Evolutionary conservation across 2,113 vertebrate species (phyloP).

Genomic region (Arizona elegans): DNA sequence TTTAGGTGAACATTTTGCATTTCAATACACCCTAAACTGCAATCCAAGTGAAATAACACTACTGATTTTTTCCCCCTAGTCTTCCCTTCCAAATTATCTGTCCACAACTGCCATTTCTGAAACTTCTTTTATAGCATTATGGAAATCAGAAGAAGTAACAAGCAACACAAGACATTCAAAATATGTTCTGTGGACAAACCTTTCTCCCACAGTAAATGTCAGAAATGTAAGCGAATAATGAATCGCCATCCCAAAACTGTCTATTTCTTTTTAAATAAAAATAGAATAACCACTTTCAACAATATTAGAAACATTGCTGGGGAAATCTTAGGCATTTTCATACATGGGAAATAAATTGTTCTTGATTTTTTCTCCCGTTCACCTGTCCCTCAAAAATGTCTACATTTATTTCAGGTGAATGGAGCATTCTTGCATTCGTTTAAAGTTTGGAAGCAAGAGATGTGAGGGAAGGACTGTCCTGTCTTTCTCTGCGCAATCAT

Average conservation of each 20-base stretch:
- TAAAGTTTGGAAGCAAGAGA: not conserved
- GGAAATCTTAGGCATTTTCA: not conserved
- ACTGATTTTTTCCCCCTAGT: not conserved
- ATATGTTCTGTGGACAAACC: not conserved
- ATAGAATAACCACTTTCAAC: not conserved
- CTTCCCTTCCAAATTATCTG: not conserved
- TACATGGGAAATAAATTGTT: not conserved
- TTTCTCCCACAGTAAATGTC: not conserved
- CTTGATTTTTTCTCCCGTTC: not conserved
- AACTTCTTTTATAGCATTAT: not conserved
- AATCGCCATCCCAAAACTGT: not conserved
- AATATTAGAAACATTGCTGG: not conserved
- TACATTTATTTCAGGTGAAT: not conserved
- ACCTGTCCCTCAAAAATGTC: not conserved
- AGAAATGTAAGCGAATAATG: conserved; percentile 65
- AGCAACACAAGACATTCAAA: not conserved
- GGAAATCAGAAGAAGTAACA: not conserved
- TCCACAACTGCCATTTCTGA: conserved; percentile 14
- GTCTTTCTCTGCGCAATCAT: not conserved
- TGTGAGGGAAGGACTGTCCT: not conserved
- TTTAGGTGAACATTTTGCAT: not conserved
- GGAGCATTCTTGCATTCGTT: not conserved
- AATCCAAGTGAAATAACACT: not conserved
- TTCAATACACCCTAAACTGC: conserved; percentile 2
- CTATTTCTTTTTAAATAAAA: not conserved